Conservation (phyloP, 2,888 invertebrate species). For the Odontomyia ornata region DNA sequence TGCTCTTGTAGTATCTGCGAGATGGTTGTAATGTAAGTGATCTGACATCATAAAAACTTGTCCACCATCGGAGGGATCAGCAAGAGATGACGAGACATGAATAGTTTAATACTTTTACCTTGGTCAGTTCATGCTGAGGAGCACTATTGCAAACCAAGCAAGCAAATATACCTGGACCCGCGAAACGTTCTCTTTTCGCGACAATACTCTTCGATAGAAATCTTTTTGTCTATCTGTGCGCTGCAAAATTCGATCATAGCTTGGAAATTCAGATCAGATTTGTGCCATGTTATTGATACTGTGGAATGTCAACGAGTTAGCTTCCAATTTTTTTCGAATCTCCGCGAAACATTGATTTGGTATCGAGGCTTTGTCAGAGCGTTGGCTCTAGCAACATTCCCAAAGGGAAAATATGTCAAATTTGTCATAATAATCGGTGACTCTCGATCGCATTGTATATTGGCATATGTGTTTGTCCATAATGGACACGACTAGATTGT, state of each 20-base stretch:
- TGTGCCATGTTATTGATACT: conserved; percentile 48
- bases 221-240: conserved; percentile 6
- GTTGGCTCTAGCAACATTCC: conserved; percentile 36
- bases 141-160: conserved; percentile 20
- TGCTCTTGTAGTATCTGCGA: conserved; percentile 11
- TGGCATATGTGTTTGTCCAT: background rate
- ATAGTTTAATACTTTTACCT: conserved; percentile 30
- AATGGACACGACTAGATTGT: conserved; percentile 31
- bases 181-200: conserved; percentile 36
- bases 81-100: conserved; percentile 32
- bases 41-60: conserved; percentile 37
- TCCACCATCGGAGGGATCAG: background rate
- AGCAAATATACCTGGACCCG: background rate
- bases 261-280: conserved; percentile 45
- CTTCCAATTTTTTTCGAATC: conserved; percentile 39
- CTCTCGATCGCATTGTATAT: conserved; percentile 42
- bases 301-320: conserved; percentile 41
- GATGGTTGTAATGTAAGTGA: conserved; percentile 28
- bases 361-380: conserved; percentile 11
- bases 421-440: conserved; percentile 48
- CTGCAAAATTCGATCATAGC: conserved; percentile 24
- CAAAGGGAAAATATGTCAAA: conserved; percentile 49
- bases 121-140: conserved; percentile 45
- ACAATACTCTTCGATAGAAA: background rate
- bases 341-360: conserved; percentile 1